Conservation (phyloP, 2,888 invertebrate genomes). For the Tipula vernalis region DNA sequence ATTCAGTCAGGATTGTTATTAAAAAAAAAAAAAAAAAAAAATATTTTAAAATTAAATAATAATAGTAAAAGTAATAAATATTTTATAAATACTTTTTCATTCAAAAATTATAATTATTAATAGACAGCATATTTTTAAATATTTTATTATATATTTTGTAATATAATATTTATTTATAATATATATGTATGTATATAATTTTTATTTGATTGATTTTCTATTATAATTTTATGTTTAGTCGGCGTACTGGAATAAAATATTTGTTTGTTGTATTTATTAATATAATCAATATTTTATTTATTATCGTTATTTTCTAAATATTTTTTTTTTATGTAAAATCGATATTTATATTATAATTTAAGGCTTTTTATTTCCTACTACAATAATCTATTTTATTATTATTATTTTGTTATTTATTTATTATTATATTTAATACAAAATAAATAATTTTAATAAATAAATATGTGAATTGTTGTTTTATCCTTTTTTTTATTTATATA, state of each 20-base stretch:
- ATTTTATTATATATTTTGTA: neutral
- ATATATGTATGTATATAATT: neutral
- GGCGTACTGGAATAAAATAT: neutral
- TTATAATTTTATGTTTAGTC: neutral
- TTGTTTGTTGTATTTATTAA: neutral
- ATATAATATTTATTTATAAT: neutral
- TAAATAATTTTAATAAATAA: neutral
- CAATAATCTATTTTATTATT: neutral
- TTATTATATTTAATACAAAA: neutral
- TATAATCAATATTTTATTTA: neutral
- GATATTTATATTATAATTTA: constrained; percentile 1
- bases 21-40: neutral
- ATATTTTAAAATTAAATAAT: too few relatives aligned
- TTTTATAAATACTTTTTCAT: neutral
- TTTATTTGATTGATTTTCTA: neutral
- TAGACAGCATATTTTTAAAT: neutral
- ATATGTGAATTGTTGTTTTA: neutral
- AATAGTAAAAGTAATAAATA: neutral
- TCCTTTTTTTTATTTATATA: neutral
- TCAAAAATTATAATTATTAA: neutral
- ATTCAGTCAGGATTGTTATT: neutral
- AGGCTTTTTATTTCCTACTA: neutral
- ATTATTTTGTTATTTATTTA: neutral
- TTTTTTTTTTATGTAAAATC: neutral
- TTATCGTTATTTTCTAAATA: neutral